phyloP scores from a whole-genome alignment of 2,888 invertebrate genomes.

The Entomobrya proxima region DNA sequence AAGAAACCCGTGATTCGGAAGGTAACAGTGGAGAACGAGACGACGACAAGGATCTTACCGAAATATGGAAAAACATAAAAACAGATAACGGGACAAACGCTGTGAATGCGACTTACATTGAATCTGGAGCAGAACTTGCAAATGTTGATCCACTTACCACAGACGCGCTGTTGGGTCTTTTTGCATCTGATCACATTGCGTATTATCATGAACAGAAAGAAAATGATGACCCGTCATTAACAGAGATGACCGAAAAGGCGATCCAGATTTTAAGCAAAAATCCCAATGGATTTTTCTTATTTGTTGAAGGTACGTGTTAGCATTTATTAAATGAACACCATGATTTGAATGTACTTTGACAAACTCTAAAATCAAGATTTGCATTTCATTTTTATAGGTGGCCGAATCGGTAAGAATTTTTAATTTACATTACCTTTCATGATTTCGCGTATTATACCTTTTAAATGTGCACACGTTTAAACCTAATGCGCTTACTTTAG shows the following conservation, averaged over 20 bases:
- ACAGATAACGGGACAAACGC: conserved; percentile 75
- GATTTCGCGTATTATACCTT: not conserved
- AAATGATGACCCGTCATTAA: conserved; percentile 82
- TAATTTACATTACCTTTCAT: not conserved
- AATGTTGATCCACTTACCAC: conserved; percentile 79
- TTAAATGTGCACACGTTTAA: not conserved
- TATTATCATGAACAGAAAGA: conserved; percentile 58
- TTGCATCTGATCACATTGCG: conserved; percentile 63
- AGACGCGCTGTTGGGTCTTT: conserved; percentile 83
- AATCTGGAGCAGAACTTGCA: conserved; percentile 80
- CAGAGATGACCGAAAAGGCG: conserved; percentile 88
- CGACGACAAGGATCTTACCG: conserved; percentile 83
- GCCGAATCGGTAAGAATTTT: conserved; percentile 79
- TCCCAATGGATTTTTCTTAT: conserved; percentile 85
- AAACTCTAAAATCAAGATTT: not conserved
- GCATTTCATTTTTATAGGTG: conserved; percentile 76
- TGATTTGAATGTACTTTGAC: not conserved
- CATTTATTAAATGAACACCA: not conserved
- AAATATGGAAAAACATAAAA: conserved; percentile 80
- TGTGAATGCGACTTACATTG: conserved; percentile 79
- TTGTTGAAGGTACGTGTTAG: conserved; percentile 86
- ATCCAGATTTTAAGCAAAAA: conserved; percentile 83
- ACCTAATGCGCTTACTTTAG: not conserved
- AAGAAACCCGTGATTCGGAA: conserved; percentile 74
- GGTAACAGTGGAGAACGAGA: conserved; percentile 78